phyloP scores from a whole-genome alignment of 2,888 invertebrate species.

The Muschampia plurimacula region DNA sequence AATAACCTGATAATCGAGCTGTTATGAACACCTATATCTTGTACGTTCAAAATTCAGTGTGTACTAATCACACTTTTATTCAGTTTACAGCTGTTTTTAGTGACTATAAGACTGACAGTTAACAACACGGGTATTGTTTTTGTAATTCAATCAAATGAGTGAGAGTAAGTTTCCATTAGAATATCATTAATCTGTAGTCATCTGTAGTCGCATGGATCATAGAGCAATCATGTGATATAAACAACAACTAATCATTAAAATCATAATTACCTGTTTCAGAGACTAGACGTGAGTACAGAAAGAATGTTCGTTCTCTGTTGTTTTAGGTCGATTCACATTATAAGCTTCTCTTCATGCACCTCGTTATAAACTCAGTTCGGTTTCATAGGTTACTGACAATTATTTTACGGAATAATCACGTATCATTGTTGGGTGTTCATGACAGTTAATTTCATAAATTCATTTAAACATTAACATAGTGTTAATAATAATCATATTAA shows the following conservation, averaged over 20 bases:
- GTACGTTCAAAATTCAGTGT: slow-evolving; percentile 25
- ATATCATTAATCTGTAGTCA: slow-evolving; percentile 2
- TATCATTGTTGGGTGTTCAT: slow-evolving; percentile 71
- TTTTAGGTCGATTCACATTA: slow-evolving; percentile 56
- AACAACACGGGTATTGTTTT: slow-evolving; percentile 13
- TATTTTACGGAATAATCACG: slow-evolving; percentile 35
- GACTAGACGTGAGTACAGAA: slow-evolving; percentile 84
- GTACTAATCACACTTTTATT: not conserved
- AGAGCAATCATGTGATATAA: slow-evolving; percentile 32
- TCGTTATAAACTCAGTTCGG: slow-evolving; percentile 37
- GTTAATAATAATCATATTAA: slow-evolving; percentile 31
- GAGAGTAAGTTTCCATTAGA: slow-evolving; percentile 20
- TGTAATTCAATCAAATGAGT: slow-evolving; percentile 11
- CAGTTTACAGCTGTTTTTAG: not conserved
- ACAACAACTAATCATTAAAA: slow-evolving; percentile 49
- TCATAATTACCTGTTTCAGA: slow-evolving; percentile 82
- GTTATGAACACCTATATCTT: slow-evolving; percentile 76
- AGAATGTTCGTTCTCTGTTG: slow-evolving; percentile 76
- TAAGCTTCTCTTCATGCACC: slow-evolving; percentile 60
- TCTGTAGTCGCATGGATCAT: slow-evolving; percentile 30
- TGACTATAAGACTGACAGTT: not conserved
- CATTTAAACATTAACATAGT: slow-evolving; percentile 25
- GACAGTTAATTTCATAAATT: slow-evolving; percentile 61
- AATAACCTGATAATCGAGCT: slow-evolving; percentile 55
- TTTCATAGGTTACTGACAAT: slow-evolving; percentile 27